Evolutionary conservation across 2,888 invertebrate genomes (phyloP), one percentile per base, ranked within the genome.

Genomic region (Phyto melanocephala): DNA sequence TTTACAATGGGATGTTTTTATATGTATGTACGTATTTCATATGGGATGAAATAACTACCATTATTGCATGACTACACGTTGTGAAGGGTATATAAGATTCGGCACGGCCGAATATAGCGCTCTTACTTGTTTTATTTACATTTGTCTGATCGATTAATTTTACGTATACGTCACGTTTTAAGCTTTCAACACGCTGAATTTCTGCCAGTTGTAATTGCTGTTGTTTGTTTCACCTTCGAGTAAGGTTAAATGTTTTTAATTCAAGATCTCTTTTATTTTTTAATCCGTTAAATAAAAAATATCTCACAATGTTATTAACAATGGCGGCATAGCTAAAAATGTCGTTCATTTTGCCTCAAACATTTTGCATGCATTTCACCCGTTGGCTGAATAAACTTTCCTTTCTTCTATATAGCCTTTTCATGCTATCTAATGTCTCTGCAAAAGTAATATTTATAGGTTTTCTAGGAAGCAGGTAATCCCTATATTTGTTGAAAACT

Each of bases 291-390:
- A 58, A 85, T 52, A 10, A 79, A 40, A 35, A 84, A 85, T 40
- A 78, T 56, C 77, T 81, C 80, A 40, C 80, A 83, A 13, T 35
- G 33, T 24, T n/a, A n/a, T n/a, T n/a, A n/a, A n/a, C n/a, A n/a
- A n/a, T n/a, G n/a, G n/a, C n/a, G n/a, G n/a, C 50, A 63, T 72
- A 62, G 62, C 72, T 22, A 22, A 71, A 15, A 71, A 58, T 10
- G 22, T 58, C 58, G 1, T 68, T 42, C 13, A 4, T 37, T 58
- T 45, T 47, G 22, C 58, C 56, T 58, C 58, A 4, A 22, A 71
- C 70, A 71, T 71, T 71, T 17, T 71, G 72, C 72, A 72, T 72
- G 3, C 72, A 62, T 13, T 72, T 72, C 20, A 62, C 72, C 8
- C 72, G 22, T 13, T 24, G 1, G 13, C 50, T 60, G 13, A 72